Percentiles rank a stretch among this genome's conserved stretches.
Evolutionary conservation across 2,113 vertebrate species (phyloP).

Genomic region (Otocyon megalotis): DNA sequence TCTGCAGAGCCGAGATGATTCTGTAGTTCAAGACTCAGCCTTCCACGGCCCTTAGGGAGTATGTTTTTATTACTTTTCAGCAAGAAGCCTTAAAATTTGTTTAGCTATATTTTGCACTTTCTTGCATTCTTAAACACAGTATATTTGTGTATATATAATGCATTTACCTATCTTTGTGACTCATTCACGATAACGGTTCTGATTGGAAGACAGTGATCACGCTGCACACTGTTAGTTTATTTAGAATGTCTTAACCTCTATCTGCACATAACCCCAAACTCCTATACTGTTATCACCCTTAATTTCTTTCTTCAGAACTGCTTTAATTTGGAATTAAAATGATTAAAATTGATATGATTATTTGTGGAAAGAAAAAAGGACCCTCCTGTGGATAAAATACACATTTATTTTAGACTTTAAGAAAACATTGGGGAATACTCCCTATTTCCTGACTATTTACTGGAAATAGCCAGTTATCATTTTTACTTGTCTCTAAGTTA

Average conservation of each 20-base stretch:
- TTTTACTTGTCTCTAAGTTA: constrained; percentile 27
- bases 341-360: not conserved
- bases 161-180: not conserved
- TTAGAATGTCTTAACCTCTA: not conserved
- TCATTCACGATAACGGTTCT: not conserved
- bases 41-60: not conserved
- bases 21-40: not conserved
- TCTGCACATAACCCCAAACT: not conserved
- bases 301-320: constrained; percentile 16
- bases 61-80: not conserved
- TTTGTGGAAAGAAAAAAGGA: not conserved
- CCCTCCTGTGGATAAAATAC: not conserved
- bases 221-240: not conserved
- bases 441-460: not conserved
- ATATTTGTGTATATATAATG: not conserved
- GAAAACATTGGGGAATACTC: not conserved
- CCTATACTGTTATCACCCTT: not conserved
- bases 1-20: constrained; percentile 66
- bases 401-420: constrained; percentile 18
- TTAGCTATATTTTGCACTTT: not conserved
- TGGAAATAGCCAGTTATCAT: not conserved
- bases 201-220: not conserved
- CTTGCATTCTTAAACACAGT: not conserved
- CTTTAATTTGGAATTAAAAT: not conserved
- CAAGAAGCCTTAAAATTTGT: constrained; percentile 34